Conservation (phyloP, 1,140 invertebrate species). For the Thereuonema tuberculata region DNA sequence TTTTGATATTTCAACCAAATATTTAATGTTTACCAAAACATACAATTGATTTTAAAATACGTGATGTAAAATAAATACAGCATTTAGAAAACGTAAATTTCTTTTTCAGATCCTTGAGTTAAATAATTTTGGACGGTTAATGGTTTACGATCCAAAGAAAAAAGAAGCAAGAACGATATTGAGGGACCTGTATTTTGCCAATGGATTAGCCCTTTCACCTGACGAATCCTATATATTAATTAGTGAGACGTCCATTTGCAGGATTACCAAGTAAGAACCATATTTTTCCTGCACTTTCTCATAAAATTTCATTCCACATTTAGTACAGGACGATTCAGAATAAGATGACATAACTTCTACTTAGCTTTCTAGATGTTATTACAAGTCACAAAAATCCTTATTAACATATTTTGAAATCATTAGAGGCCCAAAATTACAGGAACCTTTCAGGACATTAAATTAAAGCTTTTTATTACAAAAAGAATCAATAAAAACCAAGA, state of each 20-base stretch:
- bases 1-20: not conserved
- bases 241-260: constrained; percentile 41
- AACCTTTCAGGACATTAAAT: too few relatives aligned
- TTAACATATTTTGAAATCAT: too few relatives aligned
- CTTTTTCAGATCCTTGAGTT: constrained; percentile 15
- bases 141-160: constrained; percentile 44
- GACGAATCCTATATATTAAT: constrained; percentile 60
- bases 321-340: too few relatives aligned
- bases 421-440: too few relatives aligned
- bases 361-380: too few relatives aligned
- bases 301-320: too few relatives aligned
- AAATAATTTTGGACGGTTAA: constrained; percentile 24
- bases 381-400: too few relatives aligned
- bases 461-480: too few relatives aligned
- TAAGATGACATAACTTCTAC: too few relatives aligned
- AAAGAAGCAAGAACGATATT: constrained; percentile 49
- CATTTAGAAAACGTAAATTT: not conserved
- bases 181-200: constrained; percentile 56
- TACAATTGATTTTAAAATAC: not conserved
- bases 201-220: constrained; percentile 58
- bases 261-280: constrained; percentile 33
- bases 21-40: not conserved
- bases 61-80: not conserved
- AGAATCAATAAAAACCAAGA: too few relatives aligned
- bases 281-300: not conserved